A percentile compares a stretch with the other conserved stretches of the same genome.
These are phyloP conservation scores for Ophion costatus DNA, from an alignment of 2,888 invertebrate species.

Conservation along the genomic window DNA sequence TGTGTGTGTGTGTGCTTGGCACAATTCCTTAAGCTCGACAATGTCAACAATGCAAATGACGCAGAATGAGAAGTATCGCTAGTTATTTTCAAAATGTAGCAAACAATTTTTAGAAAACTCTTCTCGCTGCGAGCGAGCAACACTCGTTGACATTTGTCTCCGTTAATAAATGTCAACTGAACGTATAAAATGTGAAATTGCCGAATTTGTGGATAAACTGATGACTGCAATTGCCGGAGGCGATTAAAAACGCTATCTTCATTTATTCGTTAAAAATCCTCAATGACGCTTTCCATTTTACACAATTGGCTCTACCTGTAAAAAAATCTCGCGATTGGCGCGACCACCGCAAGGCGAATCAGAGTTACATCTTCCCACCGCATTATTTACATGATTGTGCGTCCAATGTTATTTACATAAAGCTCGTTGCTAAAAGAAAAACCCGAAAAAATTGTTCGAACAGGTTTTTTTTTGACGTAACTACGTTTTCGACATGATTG, in stretches of 20 bases:
- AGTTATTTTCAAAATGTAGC: constrained; percentile 1
- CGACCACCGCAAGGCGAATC: background rate
- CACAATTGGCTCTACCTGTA: background rate
- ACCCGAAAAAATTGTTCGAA: background rate
- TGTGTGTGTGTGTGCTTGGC: constrained; percentile 14
- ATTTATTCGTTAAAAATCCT: background rate
- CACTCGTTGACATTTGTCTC: background rate
- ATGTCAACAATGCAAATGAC: constrained; percentile 28
- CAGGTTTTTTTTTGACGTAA: background rate
- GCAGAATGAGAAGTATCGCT: constrained; percentile 14
- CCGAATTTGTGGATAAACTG: background rate
- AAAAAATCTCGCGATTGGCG: background rate
- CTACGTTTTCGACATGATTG: constrained; percentile 5
- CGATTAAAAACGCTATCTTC: background rate
- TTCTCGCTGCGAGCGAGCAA: background rate
- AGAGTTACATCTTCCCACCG: background rate
- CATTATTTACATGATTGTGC: background rate
- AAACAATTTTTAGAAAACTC: background rate
- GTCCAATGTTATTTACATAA: background rate
- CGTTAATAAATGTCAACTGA: background rate
- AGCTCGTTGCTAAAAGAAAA: background rate
- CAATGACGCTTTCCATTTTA: background rate
- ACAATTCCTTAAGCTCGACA: constrained; percentile 18
- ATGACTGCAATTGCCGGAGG: background rate
- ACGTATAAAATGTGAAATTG: background rate